Evolutionary conservation across 2,888 invertebrate genomes (phyloP).

Genomic region (Sphaeridia pumilis): DNA sequence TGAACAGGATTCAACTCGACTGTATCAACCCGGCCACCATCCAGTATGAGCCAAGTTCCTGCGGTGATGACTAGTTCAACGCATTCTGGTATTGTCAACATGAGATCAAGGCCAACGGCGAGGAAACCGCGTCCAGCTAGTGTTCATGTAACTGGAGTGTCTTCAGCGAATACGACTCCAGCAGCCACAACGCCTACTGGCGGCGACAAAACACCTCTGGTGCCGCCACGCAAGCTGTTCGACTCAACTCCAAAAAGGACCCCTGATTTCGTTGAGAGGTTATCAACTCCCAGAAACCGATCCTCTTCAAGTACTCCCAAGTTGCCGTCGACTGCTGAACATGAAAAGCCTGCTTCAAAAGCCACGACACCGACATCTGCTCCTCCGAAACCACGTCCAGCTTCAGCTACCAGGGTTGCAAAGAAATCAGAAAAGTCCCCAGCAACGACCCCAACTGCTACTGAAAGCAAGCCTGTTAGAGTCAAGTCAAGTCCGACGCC

Average conservation of each 20-base stretch:
- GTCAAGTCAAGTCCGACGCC: background rate
- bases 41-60: constrained; percentile 8
- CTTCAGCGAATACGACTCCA: constrained; percentile 10
- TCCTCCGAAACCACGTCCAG: background rate
- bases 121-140: constrained; percentile 32
- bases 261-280: background rate
- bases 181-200: constrained; percentile 1
- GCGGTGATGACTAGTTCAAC: constrained; percentile 31
- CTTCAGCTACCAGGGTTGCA: constrained; percentile 9
- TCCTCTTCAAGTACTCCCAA: background rate
- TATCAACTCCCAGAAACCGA: background rate
- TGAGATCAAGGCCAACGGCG: constrained; percentile 19
- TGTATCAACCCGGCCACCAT: constrained; percentile 14
- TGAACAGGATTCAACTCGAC: constrained; percentile 13
- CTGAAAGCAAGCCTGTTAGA: background rate
- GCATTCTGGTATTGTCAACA: constrained; percentile 30
- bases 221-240: background rate
- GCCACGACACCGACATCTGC: background rate
- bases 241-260: constrained; percentile 1
- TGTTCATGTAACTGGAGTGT: constrained; percentile 33
- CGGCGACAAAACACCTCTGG: background rate
- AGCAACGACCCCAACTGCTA: background rate
- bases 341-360: background rate
- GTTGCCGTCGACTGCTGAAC: background rate
- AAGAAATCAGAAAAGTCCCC: constrained; percentile 4